Percentiles rank a stretch among this genome's conserved stretches.
phyloP scores from a whole-genome alignment of 2,113 vertebrate genomes.

The Gracilinanus agilis region DNA sequence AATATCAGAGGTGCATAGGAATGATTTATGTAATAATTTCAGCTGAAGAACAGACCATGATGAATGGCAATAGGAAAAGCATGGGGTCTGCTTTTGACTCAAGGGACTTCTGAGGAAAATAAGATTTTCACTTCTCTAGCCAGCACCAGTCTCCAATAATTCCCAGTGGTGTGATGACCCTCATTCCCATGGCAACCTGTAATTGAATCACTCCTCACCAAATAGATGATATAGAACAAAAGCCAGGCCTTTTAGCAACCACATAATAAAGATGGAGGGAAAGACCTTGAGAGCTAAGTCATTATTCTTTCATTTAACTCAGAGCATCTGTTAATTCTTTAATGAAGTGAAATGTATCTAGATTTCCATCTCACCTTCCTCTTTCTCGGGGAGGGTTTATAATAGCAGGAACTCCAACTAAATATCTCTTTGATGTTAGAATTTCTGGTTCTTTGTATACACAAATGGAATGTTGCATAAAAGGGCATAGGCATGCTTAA shows the following conservation, averaged over 20 bases:
- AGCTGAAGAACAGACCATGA: not conserved
- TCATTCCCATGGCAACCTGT: rapidly evolving
- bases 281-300: rapidly evolving
- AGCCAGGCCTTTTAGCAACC: not conserved
- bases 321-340: rapidly evolving
- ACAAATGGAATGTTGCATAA: not conserved
- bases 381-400: not conserved
- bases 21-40: not conserved
- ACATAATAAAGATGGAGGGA: rapidly evolving
- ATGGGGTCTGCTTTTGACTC: not conserved
- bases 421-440: not conserved
- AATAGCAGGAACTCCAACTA: not conserved
- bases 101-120: not conserved
- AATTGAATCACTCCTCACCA: not conserved
- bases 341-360: not conserved
- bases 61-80: not conserved
- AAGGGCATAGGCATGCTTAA: not conserved
- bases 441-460: not conserved
- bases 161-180: rapidly evolving
- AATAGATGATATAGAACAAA: not conserved
- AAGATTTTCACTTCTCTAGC: not conserved
- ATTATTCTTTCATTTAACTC: not conserved
- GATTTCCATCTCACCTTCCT: not conserved
- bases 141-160: not conserved
- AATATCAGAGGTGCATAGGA: not conserved